Base-by-base conservation (phyloP, 1,140 invertebrate genomes). In the Zaprionus ghesquierei region DNA sequence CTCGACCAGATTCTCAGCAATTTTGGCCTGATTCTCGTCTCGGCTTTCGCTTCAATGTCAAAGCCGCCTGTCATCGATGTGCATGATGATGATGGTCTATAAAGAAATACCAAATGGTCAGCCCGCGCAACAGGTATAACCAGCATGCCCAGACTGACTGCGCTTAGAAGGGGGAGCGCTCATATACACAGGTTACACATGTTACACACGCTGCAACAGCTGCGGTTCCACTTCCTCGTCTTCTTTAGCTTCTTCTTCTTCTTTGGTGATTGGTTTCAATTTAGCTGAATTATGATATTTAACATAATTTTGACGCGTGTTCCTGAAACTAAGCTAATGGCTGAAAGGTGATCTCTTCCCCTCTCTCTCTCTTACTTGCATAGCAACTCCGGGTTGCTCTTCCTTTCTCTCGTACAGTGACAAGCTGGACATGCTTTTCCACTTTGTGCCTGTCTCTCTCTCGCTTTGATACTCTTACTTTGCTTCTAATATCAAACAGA, bases 11-110 rank as follows among this genome's bases (percentile, higher is more conserved):
- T 72, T 75, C 63, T 69, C 23, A 29, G 23, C 23, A 65, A 72
- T 73, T 77, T 77, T 73, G 77, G 77, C 77, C 74, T 77, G 77
- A 44, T 79, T 79, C 72, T 77, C 46, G 35, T n/a, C 56, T 61
- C 66, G 62, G 82, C 82, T 86, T 86, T 86, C 82, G 82, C 84
- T 89, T 87, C 81, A 86, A 87, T 86, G 82, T 87, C 81, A 87
- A 61, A 53, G 59, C 49, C 38, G 69, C 35, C 69, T 73, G 82
- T 86, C 82, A 86, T 87, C 79, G 79, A 86, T 79, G 74, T 49
- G 33, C 13, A n/a, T 38, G 35, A 15, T 81, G 78, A 69, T 81
- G 78, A 69, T 87, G 78, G 70, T 60, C 50, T 41, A 68, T 44
- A 73, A 55, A 60, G 62, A 29, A 64, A 56, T 22, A 46, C n/a